Evolutionary conservation across 2,888 invertebrate species (phyloP).

Genomic region (Pseudoips prasinana): DNA sequence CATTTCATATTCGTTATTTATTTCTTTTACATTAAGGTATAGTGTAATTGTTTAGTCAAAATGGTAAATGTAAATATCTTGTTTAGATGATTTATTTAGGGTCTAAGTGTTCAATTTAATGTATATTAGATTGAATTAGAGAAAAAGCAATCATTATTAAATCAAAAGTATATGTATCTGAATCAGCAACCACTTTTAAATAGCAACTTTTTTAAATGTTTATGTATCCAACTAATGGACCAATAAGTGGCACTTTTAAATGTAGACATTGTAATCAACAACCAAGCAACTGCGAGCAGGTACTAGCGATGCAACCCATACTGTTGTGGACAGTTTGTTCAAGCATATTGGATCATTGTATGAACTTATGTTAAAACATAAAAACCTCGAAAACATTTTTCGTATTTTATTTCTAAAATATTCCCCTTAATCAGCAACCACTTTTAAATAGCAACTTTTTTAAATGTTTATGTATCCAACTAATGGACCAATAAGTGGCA

Average conservation of each 20-base stretch:
- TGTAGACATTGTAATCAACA: conserved; percentile 48
- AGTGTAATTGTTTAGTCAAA: conserved; percentile 78
- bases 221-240: conserved; percentile 72
- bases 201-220: conserved; percentile 54
- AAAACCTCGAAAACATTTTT: conserved; percentile 63
- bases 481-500: conserved; percentile 74
- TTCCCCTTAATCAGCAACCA: background rate
- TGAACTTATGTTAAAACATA: conserved; percentile 78
- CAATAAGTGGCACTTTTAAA: conserved; percentile 62
- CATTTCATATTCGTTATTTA: conserved; percentile 81
- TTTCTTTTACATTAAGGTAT: conserved; percentile 74
- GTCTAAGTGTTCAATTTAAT: conserved; percentile 77
- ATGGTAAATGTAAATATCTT: conserved; percentile 78
- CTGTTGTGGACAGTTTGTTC: conserved; percentile 67
- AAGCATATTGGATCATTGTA: conserved; percentile 78
- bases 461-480: conserved; percentile 62
- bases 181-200: conserved; percentile 54
- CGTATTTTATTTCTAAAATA: conserved; percentile 48
- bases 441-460: conserved; percentile 40
- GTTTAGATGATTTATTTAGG: conserved; percentile 78
- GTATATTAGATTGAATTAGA: conserved; percentile 73
- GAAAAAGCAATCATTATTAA: conserved; percentile 51
- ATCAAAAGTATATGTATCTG: conserved; percentile 46
- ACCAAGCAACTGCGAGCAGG: conserved; percentile 46
- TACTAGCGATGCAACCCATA: conserved; percentile 47